Conservation (phyloP, 2,888 invertebrate genomes). For the Tetragnatha montana region DNA sequence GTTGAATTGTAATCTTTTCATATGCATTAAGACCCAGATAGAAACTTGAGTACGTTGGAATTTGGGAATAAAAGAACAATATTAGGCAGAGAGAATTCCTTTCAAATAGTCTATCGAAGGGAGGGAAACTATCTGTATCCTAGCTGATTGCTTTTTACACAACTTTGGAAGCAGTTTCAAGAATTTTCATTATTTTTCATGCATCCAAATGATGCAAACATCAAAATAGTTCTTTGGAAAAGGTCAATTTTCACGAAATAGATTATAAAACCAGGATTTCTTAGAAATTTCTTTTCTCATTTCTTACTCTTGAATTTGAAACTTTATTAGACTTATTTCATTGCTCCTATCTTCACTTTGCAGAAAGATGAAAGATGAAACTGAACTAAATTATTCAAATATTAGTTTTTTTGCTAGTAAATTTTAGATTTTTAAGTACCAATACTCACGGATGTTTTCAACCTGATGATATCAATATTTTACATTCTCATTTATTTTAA, state of each 20-base stretch:
- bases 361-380: too few species aligned
- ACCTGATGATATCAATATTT: too few species aligned
- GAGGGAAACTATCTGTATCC: background rate
- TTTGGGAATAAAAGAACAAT: background rate
- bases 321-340: too few species aligned
- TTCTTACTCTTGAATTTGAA: background rate
- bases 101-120: background rate
- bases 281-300: background rate
- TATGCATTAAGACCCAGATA: background rate
- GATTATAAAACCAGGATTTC: background rate
- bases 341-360: too few species aligned
- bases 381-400: too few species aligned
- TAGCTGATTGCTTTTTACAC: background rate
- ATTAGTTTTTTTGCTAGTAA: too few species aligned
- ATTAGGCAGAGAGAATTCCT: background rate
- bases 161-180: background rate
- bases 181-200: background rate
- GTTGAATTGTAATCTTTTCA: background rate
- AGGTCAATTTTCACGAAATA: background rate
- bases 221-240: background rate
- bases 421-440: too few species aligned
- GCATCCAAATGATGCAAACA: background rate
- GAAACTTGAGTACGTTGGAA: background rate
- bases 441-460: too few species aligned
- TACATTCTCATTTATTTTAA: too few species aligned